Conservation (phyloP, 2,888 invertebrate species). For the Eupithecia centaureata region DNA sequence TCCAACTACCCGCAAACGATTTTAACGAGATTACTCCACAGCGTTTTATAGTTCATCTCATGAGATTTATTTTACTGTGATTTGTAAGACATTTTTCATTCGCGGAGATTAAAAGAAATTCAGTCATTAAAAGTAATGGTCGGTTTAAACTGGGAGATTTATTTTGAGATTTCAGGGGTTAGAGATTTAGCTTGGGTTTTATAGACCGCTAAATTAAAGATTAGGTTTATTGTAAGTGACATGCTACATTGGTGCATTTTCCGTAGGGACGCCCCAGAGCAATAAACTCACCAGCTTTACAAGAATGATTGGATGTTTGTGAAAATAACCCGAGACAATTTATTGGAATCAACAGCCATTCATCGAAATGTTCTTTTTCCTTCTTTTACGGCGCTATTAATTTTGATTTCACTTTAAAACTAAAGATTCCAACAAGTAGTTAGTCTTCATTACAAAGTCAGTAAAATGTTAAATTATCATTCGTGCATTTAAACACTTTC, state of each 20-base stretch:
- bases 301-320: background rate
- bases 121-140: constrained; percentile 72
- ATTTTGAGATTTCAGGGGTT: constrained; percentile 58
- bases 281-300: constrained; percentile 6
- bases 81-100: constrained; percentile 73
- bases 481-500: background rate
- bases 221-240: constrained; percentile 42
- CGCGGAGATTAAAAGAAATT: constrained; percentile 70
- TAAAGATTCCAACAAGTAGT: background rate
- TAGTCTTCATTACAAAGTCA: background rate
- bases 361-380: background rate
- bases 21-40: constrained; percentile 76
- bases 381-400: background rate
- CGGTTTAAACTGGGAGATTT: constrained; percentile 65
- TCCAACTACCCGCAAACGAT: constrained; percentile 70
- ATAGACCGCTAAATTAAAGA: constrained; percentile 46
- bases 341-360: background rate
- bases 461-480: background rate
- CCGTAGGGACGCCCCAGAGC: constrained; percentile 9
- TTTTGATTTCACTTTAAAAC: background rate
- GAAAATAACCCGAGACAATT: constrained; percentile 3
- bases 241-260: constrained; percentile 20
- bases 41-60: constrained; percentile 78
- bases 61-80: constrained; percentile 74
- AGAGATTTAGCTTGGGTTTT: constrained; percentile 49